Evolutionary conservation across 2,113 vertebrate genomes (phyloP).

Genomic region (Oceanodroma tethys): DNA sequence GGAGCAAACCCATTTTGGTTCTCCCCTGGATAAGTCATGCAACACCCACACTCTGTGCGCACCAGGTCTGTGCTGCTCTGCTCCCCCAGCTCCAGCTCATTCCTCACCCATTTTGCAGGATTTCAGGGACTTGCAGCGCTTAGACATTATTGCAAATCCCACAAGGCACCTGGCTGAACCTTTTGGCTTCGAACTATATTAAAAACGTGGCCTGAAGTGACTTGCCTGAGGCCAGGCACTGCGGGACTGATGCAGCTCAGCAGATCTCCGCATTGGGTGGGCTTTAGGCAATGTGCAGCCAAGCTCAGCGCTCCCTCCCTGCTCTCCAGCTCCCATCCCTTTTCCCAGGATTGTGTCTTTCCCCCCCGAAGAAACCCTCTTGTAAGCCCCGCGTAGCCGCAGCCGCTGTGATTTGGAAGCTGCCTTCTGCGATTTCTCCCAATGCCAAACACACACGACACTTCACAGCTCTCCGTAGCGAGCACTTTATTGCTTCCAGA

Average conservation of each 20-base stretch:
- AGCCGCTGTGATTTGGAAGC: background rate
- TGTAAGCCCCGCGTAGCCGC: background rate
- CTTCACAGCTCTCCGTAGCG: background rate
- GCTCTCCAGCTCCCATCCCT: background rate
- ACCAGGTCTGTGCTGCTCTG: background rate
- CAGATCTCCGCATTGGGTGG: fast-evolving
- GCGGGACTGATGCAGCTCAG: background rate
- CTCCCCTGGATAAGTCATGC: background rate
- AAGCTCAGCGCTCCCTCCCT: background rate
- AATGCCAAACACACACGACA: background rate
- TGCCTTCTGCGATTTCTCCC: background rate
- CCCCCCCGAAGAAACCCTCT: background rate
- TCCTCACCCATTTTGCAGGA: background rate
- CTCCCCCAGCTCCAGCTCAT: background rate
- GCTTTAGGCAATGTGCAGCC: background rate
- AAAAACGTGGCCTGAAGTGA: background rate
- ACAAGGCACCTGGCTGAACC: background rate
- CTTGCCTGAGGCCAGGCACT: background rate
- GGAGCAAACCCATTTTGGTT: background rate
- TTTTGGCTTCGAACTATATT: constrained; percentile 4
- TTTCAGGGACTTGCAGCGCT: background rate
- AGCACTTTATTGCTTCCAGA: background rate
- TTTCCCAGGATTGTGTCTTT: background rate
- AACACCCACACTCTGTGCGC: fast-evolving
- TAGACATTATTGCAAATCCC: background rate